Conservation (phyloP, 2,888 invertebrate species). For the Congeria kusceri region DNA sequence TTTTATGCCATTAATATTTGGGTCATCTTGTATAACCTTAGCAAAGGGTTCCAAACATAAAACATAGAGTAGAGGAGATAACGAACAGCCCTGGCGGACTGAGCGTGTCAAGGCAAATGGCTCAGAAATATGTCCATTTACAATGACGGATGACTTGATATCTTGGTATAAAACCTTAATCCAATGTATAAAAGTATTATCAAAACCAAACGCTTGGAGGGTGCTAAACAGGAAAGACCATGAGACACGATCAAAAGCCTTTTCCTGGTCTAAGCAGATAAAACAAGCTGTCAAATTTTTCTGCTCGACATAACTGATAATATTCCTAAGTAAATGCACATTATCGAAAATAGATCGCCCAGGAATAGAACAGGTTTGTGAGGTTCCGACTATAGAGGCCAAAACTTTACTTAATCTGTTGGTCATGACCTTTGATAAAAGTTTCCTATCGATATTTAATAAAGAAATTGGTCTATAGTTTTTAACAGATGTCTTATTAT, state of each 20-base stretch:
- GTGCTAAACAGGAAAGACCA: slow-evolving; percentile 57
- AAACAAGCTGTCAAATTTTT: slow-evolving; percentile 51
- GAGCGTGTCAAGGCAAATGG: slow-evolving; percentile 35
- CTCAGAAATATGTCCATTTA: slow-evolving; percentile 49
- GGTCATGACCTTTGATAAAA: slow-evolving; percentile 60
- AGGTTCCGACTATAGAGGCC: slow-evolving; percentile 39
- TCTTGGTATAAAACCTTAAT: slow-evolving; percentile 63
- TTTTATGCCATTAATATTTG: slow-evolving; percentile 14
- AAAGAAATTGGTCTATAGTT: slow-evolving; percentile 66
- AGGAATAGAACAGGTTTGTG: slow-evolving; percentile 67
- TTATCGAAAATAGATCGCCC: slow-evolving; percentile 66
- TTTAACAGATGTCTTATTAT: slow-evolving; percentile 47
- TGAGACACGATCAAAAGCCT: slow-evolving; percentile 66
- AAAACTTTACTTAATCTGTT: slow-evolving; percentile 49
- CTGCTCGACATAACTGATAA: slow-evolving; percentile 53
- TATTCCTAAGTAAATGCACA: slow-evolving; percentile 52
- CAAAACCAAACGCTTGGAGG: slow-evolving; percentile 61
- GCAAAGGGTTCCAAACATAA: slow-evolving; percentile 37
- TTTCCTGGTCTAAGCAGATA: slow-evolving; percentile 66
- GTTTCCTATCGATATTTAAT: slow-evolving; percentile 64
- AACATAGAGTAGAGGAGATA: slow-evolving; percentile 46
- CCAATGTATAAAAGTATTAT: slow-evolving; percentile 55
- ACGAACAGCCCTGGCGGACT: slow-evolving; percentile 58
- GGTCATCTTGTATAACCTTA: slow-evolving; percentile 15
- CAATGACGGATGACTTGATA: slow-evolving; percentile 51